Base-by-base conservation (phyloP, 2,797 vertebrate genomes). In the Trichosurus vulpecula region DNA sequence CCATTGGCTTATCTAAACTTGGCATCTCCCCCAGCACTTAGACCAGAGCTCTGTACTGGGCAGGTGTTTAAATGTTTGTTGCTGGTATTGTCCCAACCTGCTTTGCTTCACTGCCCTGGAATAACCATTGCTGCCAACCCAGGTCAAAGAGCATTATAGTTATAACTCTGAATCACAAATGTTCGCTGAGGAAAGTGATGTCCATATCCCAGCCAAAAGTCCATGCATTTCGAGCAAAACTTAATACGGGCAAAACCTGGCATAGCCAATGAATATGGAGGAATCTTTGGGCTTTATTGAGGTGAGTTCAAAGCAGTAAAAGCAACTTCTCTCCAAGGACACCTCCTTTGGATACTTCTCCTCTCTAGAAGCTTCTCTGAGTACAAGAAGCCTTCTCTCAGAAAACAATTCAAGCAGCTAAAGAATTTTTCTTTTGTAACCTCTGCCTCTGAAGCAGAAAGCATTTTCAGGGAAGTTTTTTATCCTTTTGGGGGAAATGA, bases 401-500 rank as follows among this genome's bases (percentile, higher is more conserved):
- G 91, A 92, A 41, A 35, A 92, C 52, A 94, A 16, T 6, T 9
- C 41, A 29, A 52, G 22, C 1, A 30, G 58, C 66, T 51, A 6
- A 31, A 54, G 54, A 90, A 47, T 27, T 90, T 14, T 92, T 74
- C 22, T 30, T 6, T 16, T 27, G 74, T 47, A 91, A 53, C 74
- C 35, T 55, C n/a, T 92, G 47, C 58, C 30, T 55, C 31, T 92
- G 53, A 91, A 81, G 52, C 91, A 94, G 52, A 95, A 95, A 41
- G 53, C 1, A 55, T 47, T 74, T 90, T 2, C 54, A 96, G 54
- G 6, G 57, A 81, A 55, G 90, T 91, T 74, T 74, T 51, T 47
- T 51, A 51, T 56, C 55, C 96, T 30, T 14, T 57, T 92, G 93
- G 57, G 58, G 97, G 94, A 97, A 96, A 96, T 94, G 47, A 61